phyloP scores from a whole-genome alignment of 1,140 invertebrate species.

The Cyclina sinensis region DNA sequence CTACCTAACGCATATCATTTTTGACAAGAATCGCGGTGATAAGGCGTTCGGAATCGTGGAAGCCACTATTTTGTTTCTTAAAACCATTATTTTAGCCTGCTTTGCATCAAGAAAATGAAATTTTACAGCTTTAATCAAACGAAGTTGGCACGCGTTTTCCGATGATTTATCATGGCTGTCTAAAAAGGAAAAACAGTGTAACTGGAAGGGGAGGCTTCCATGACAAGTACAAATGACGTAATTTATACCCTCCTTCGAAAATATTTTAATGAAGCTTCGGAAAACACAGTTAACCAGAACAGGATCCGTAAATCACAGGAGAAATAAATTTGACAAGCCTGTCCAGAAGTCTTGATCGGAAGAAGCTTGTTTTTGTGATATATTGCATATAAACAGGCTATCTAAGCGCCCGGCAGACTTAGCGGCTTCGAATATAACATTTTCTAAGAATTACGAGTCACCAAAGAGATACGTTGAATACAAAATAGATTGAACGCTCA shows the following conservation, averaged over 20 bases:
- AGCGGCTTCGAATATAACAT: constrained; percentile 56
- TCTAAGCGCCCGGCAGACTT: constrained; percentile 57
- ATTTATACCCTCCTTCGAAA: constrained; percentile 66
- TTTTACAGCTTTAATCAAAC: constrained; percentile 71
- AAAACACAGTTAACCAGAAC: constrained; percentile 50
- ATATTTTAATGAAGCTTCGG: constrained; percentile 68
- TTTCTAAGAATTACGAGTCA: constrained; percentile 62
- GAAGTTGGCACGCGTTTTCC: constrained; percentile 56
- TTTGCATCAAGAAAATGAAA: constrained; percentile 71
- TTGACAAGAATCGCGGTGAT: constrained; percentile 54
- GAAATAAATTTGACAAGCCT: constrained; percentile 66
- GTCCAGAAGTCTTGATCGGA: constrained; percentile 66
- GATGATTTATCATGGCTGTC: constrained; percentile 67
- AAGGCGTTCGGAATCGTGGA: constrained; percentile 49
- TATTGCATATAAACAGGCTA: constrained; percentile 69
- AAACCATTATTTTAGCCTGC: constrained; percentile 68
- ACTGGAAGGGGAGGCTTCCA: constrained; percentile 9
- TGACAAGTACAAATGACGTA: constrained; percentile 70
- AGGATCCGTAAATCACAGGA: constrained; percentile 51
- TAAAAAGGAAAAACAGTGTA: constrained; percentile 40
- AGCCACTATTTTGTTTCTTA: constrained; percentile 67
- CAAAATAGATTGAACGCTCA: constrained; percentile 68
- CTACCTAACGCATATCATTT: constrained; percentile 56
- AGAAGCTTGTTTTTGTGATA: constrained; percentile 62
- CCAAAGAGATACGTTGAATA: constrained; percentile 60